Percentiles rank a stretch among this genome's conserved stretches.
phyloP scores from a whole-genome alignment of 2,888 invertebrate genomes.

The Diploptera punctata region DNA sequence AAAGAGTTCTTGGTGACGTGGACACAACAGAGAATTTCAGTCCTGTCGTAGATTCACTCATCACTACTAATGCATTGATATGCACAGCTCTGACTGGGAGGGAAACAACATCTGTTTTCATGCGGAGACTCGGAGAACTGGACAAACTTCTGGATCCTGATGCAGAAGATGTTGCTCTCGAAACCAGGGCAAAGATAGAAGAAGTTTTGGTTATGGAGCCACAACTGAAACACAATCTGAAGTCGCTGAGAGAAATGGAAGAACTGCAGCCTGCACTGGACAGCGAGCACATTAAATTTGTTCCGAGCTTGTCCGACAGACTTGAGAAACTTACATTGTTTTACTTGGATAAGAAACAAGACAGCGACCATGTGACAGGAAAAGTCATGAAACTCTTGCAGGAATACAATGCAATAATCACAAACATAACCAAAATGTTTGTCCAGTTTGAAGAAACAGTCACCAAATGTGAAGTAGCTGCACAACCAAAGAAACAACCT shows the following conservation, averaged over 20 bases:
- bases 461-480: slow-evolving; percentile 55
- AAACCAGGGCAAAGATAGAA: slow-evolving; percentile 57
- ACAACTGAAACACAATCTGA: slow-evolving; percentile 55
- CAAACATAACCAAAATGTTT: slow-evolving; percentile 57
- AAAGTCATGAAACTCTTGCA: slow-evolving; percentile 55
- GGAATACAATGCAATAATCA: slow-evolving; percentile 59
- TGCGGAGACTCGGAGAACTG: slow-evolving; percentile 57
- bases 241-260: slow-evolving; percentile 54
- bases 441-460: slow-evolving; percentile 56
- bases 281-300: slow-evolving; percentile 54
- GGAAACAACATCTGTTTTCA: slow-evolving; percentile 56
- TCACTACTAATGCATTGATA: slow-evolving; percentile 59
- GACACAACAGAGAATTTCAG: slow-evolving; percentile 49
- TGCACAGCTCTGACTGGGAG: slow-evolving; percentile 60
- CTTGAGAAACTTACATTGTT: slow-evolving; percentile 54
- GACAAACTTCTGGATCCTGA: slow-evolving; percentile 58
- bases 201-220: slow-evolving; percentile 57
- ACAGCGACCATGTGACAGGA: slow-evolving; percentile 53
- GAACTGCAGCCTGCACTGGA: slow-evolving; percentile 55
- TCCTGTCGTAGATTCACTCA: slow-evolving; percentile 56
- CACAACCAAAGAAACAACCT: slow-evolving; percentile 52
- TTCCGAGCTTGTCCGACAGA: slow-evolving; percentile 56
- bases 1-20: slow-evolving; percentile 54
- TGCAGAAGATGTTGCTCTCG: slow-evolving; percentile 55
- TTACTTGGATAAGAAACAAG: slow-evolving; percentile 55